A percentile compares a stretch with the other conserved stretches of the same genome.
phyloP scores from a whole-genome alignment of 2,113 vertebrate genomes.

The Labrus mixtus region DNA sequence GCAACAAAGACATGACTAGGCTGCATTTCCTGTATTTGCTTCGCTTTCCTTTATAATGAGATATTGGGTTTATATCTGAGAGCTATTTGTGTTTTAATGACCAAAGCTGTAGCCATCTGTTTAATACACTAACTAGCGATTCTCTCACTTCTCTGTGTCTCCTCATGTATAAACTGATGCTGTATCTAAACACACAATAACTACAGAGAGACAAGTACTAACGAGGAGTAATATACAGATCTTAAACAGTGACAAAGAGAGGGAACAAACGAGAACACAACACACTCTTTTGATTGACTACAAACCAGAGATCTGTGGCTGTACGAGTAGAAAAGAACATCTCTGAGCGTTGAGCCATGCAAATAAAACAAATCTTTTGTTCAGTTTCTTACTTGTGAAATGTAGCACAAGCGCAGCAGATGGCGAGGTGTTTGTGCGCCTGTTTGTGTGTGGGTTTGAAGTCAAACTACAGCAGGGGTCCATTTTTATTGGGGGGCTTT shows the following conservation, averaged over 20 bases:
- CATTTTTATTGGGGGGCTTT: conserved; percentile 6
- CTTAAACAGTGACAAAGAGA: not conserved
- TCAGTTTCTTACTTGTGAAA: conserved; percentile 33
- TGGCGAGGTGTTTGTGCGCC: conserved; percentile 4
- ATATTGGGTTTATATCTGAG: not conserved
- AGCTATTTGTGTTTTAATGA: conserved; percentile 26
- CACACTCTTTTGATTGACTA: conserved; percentile 17
- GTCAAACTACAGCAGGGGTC: conserved; percentile 28
- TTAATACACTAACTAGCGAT: conserved; percentile 36
- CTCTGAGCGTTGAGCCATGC: too few species aligned
- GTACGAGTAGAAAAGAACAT: conserved; percentile 13
- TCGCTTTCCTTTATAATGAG: not conserved
- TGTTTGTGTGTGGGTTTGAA: conserved; percentile 9
- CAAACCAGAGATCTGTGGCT: conserved; percentile 13
- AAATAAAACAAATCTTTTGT: conserved; percentile 16
- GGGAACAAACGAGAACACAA: not conserved
- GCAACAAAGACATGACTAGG: not conserved
- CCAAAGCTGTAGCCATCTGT: conserved; percentile 40
- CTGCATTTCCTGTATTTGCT: not conserved
- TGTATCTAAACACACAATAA: not conserved
- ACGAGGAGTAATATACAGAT: not conserved
- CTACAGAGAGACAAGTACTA: not conserved
- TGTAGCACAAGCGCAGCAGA: conserved; percentile 27
- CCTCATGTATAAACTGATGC: too few species aligned
- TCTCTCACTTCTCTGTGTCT: not conserved